A percentile compares a stretch with the other conserved stretches of the same genome.
Conservation (phyloP, 1,140 invertebrate genomes). For the Oreohelix idahoensis region DNA sequence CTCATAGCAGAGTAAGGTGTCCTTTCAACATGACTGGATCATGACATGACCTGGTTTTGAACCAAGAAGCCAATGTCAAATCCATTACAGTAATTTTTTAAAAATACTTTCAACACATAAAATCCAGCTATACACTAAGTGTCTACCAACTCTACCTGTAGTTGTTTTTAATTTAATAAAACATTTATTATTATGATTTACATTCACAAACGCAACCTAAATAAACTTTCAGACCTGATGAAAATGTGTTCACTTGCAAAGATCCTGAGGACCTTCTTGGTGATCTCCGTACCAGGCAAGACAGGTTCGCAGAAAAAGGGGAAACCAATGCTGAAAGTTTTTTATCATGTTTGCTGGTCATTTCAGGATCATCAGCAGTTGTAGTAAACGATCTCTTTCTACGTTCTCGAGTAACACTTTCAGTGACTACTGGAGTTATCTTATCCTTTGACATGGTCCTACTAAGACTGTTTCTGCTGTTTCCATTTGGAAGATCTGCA, state of each 20-base stretch:
- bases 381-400: not conserved
- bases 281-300: slow-evolving; percentile 9
- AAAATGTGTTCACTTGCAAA: not conserved
- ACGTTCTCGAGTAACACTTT: not conserved
- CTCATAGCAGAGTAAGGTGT: too few species aligned
- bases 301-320: not conserved
- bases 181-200: too few species aligned
- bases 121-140: too few species aligned
- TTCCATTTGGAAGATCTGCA: not conserved
- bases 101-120: too few species aligned
- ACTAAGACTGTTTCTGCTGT: not conserved
- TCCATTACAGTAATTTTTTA: too few species aligned
- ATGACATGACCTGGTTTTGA: too few species aligned
- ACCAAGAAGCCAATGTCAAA: too few species aligned
- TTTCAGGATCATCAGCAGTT: not conserved
- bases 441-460: not conserved
- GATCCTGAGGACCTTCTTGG: slow-evolving; percentile 13
- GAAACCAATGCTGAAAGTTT: not conserved
- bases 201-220: too few species aligned
- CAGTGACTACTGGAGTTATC: not conserved
- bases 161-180: too few species aligned
- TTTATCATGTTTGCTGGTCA: not conserved
- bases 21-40: too few species aligned
- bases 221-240: not conserved
- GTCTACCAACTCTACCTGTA: too few species aligned